phyloP scores from a whole-genome alignment of 2,888 invertebrate species.

The Cerastoderma edule region DNA sequence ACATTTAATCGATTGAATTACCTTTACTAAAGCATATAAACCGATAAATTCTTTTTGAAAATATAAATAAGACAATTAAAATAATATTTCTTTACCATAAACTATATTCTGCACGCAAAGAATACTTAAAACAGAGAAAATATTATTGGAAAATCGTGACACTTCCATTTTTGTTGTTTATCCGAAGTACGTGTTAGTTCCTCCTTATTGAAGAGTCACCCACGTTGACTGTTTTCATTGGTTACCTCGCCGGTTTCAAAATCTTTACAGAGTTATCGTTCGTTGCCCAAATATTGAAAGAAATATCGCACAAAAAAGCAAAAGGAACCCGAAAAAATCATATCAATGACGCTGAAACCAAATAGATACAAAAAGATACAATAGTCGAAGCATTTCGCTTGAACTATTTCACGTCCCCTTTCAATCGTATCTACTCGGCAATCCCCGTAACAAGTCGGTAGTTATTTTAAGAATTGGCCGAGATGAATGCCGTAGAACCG shows the following conservation, averaged over 20 bases:
- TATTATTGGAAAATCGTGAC: background rate
- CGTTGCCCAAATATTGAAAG: no score
- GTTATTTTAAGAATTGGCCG: no score
- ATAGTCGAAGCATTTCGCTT: no score
- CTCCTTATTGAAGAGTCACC: constrained; percentile 15
- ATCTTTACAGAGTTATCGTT: background rate
- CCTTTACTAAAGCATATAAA: background rate
- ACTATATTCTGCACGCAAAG: background rate
- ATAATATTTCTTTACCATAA: background rate
- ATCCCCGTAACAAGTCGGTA: no score
- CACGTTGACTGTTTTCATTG: constrained; percentile 24
- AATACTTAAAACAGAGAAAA: constrained; percentile 8
- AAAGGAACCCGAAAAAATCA: no score
- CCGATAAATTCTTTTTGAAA: background rate
- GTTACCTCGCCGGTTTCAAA: no score
- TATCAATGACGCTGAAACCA: no score
- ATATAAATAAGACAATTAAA: background rate
- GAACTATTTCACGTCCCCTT: no score
- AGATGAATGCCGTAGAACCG: no score
- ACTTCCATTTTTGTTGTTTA: constrained; percentile 1
- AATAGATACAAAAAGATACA: no score
- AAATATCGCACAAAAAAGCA: no score
- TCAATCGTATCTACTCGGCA: no score
- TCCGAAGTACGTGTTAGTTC: constrained; percentile 10
- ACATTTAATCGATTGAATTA: background rate